phyloP scores from a whole-genome alignment of 1,140 invertebrate species.

The Eupristina koningsbergeri region DNA sequence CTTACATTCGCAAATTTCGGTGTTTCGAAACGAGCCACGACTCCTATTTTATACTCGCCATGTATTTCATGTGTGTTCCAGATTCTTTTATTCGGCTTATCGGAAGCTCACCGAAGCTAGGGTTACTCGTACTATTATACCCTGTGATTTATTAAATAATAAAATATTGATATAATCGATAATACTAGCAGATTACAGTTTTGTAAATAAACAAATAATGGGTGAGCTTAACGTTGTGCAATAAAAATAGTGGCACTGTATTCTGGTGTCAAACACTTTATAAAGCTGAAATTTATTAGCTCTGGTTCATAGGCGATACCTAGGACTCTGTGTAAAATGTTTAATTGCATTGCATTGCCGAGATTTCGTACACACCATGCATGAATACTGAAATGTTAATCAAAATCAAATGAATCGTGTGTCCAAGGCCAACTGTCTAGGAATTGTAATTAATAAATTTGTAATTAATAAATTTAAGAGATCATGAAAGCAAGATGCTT shows the following conservation, averaged over 20 bases:
- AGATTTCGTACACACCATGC: not conserved
- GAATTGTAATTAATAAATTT: too few relatives aligned
- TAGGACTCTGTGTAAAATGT: not conserved
- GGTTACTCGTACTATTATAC: not conserved
- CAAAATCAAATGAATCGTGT: not conserved
- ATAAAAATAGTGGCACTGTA: not conserved
- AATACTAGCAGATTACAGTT: not conserved
- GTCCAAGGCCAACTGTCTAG: too few relatives aligned
- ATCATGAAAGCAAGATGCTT: too few relatives aligned
- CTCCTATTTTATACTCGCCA: conserved; percentile 2
- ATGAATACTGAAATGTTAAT: not conserved
- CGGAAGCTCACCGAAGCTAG: conserved; percentile 17
- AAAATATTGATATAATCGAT: conserved; percentile 12
- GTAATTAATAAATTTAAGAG: too few relatives aligned
- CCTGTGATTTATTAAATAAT: conserved; percentile 11
- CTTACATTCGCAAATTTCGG: conserved; percentile 22
- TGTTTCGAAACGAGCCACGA: conserved; percentile 27
- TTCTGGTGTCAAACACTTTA: conserved; percentile 4
- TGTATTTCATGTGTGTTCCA: not conserved
- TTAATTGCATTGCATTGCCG: too few relatives aligned
- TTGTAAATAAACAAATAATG: conserved; percentile 10
- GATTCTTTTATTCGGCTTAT: not conserved
- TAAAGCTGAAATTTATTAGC: not conserved
- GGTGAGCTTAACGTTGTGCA: not conserved
- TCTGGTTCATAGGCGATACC: not conserved